Conservation (phyloP, 1,140 invertebrate species). For the Cherax quadricarinatus region DNA sequence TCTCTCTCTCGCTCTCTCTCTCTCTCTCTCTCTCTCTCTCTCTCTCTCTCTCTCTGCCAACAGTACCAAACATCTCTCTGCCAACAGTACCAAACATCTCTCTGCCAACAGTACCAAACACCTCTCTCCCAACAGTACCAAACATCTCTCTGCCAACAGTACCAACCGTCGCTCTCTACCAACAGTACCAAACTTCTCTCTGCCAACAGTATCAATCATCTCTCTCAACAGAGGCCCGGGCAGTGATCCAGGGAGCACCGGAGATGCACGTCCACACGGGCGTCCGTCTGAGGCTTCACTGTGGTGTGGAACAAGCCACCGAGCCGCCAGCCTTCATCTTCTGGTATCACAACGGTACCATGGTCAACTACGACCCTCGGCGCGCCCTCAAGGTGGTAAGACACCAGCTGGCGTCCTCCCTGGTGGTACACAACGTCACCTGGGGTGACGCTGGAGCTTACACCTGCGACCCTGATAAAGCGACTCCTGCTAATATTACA, state of each 20-base stretch:
- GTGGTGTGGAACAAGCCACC: slow-evolving; percentile 10
- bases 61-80: too few relatives aligned
- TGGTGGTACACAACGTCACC: slow-evolving; percentile 2
- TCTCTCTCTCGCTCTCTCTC: too few relatives aligned
- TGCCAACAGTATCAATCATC: too few relatives aligned
- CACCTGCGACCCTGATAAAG: slow-evolving; percentile 14
- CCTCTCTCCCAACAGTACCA: too few relatives aligned
- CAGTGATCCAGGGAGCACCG: slow-evolving; percentile 19
- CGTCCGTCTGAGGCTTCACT: not conserved
- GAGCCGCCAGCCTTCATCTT: slow-evolving; percentile 23
- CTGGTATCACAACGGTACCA: slow-evolving; percentile 43
- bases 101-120: too few relatives aligned
- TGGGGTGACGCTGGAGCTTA: slow-evolving; percentile 25
- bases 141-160: too few relatives aligned
- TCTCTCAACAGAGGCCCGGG: slow-evolving; percentile 26
- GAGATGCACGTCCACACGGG: slow-evolving; percentile 44
- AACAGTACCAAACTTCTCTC: too few relatives aligned
- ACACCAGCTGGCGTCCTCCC: not conserved
- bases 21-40: too few relatives aligned
- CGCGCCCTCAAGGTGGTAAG: not conserved
- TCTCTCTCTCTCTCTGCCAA: too few relatives aligned
- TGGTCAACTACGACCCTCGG: slow-evolving; percentile 29
- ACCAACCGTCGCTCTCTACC: too few relatives aligned
- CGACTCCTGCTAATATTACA: not conserved
- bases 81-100: too few relatives aligned